Evolutionary conservation across 2,797 vertebrate genomes (phyloP).

Genomic region (Melanotaenia trifasciata): DNA sequence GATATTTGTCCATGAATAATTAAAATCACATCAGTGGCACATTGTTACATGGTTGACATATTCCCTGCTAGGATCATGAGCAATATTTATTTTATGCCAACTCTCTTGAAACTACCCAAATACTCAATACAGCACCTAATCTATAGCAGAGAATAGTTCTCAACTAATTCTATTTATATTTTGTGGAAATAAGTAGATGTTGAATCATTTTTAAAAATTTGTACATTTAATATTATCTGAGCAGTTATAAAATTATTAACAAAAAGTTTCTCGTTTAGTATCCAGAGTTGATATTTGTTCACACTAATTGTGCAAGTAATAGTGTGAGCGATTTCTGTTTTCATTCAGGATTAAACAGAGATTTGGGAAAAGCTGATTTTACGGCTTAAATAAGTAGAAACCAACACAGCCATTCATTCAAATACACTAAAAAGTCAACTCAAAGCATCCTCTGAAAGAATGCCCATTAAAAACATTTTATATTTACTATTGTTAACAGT

Average conservation of each 20-base stretch:
- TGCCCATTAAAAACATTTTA: neutral
- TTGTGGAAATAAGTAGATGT: neutral
- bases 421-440: neutral
- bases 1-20: slow-evolving; percentile 1
- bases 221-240: neutral
- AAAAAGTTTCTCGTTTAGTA: neutral
- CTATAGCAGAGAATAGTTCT: neutral
- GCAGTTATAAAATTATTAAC: neutral
- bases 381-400: neutral
- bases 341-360: neutral
- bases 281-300: neutral
- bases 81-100: neutral
- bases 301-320: neutral
- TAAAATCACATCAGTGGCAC: neutral
- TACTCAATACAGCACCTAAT: neutral
- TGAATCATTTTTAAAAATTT: neutral
- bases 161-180: neutral
- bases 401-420: neutral
- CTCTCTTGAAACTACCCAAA: neutral
- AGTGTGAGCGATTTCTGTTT: neutral
- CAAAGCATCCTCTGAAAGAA: neutral
- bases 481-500: neutral
- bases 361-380: neutral
- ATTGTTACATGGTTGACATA: neutral
- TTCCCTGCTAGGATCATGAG: neutral